Conservation (phyloP, 2,797 vertebrate genomes). For the Botia kubotai region DNA sequence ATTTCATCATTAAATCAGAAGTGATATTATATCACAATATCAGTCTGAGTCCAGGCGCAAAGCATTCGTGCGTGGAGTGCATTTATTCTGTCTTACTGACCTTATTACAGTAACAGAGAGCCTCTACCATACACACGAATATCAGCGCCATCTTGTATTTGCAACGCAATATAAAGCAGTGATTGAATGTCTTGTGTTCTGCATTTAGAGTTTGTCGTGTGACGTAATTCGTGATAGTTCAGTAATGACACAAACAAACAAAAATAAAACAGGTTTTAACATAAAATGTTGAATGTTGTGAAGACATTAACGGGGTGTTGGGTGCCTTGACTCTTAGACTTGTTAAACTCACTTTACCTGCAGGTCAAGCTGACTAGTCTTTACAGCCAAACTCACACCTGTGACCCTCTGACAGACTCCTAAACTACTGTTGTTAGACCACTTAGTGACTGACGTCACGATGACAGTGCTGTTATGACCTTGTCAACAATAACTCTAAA, state of each 20-base stretch:
- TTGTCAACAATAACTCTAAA: neutral
- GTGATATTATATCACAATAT: constrained; percentile 32
- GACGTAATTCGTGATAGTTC: neutral
- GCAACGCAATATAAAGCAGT: neutral
- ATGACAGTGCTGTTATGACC: neutral
- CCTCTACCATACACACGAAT: neutral
- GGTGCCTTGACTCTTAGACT: constrained; percentile 12
- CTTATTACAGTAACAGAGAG: neutral
- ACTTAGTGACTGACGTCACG: constrained; percentile 14
- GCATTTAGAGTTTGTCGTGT: neutral
- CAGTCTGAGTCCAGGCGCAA: constrained; percentile 7
- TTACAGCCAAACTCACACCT: constrained; percentile 22
- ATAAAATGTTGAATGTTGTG: neutral
- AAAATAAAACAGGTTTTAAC: neutral
- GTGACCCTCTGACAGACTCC: neutral
- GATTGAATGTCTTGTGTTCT: neutral
- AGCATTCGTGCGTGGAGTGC: constrained; percentile 4
- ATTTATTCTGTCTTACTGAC: neutral
- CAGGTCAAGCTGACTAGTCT: constrained; percentile 30
- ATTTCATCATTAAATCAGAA: constrained; percentile 37
- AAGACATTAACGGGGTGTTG: constrained; percentile 4
- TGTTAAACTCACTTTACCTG: constrained; percentile 38
- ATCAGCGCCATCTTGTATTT: neutral
- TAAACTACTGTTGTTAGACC: constrained; percentile 2
- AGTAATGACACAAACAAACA: neutral